A percentile compares a stretch with the other conserved stretches of the same genome.
phyloP scores from a whole-genome alignment of 2,797 vertebrate genomes.

The Macrochelys suwanniensis region DNA sequence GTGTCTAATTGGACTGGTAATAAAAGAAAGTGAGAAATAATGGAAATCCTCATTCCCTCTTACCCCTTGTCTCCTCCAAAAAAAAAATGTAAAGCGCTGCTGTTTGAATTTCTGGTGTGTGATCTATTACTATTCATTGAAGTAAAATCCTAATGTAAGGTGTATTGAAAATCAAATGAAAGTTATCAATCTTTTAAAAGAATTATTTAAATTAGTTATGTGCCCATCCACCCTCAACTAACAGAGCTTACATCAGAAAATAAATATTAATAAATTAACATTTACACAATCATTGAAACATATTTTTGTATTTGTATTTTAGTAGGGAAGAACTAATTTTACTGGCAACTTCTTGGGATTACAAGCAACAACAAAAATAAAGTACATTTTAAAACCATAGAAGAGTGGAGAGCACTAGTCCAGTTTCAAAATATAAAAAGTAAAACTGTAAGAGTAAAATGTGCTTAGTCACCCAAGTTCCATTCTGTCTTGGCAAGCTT shows the following conservation, averaged over 20 bases:
- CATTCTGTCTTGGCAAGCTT: not conserved
- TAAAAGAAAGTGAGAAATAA: constrained; percentile 23
- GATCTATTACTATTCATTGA: not conserved
- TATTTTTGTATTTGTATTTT: not conserved
- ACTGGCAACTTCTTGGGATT: not conserved
- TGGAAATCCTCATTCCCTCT: constrained; percentile 10
- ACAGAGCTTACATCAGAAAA: not conserved
- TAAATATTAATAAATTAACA: not conserved
- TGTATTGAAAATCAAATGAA: not conserved
- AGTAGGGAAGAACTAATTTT: not conserved
- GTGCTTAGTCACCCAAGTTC: not conserved
- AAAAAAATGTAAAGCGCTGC: not conserved
- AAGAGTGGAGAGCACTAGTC: constrained; percentile 10
- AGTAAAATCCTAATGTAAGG: not conserved
- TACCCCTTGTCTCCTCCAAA: not conserved
- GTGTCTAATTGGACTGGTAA: not conserved
- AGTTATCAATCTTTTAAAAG: not conserved
- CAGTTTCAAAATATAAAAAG: not conserved
- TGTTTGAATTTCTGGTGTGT: not conserved
- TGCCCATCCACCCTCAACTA: not conserved
- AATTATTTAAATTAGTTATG: not conserved
- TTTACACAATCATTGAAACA: not conserved
- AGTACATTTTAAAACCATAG: not conserved
- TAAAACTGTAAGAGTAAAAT: not conserved
- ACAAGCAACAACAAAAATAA: accelerated